Conservation (phyloP, 2,888 invertebrate genomes). For the Eristalis intricaria region DNA sequence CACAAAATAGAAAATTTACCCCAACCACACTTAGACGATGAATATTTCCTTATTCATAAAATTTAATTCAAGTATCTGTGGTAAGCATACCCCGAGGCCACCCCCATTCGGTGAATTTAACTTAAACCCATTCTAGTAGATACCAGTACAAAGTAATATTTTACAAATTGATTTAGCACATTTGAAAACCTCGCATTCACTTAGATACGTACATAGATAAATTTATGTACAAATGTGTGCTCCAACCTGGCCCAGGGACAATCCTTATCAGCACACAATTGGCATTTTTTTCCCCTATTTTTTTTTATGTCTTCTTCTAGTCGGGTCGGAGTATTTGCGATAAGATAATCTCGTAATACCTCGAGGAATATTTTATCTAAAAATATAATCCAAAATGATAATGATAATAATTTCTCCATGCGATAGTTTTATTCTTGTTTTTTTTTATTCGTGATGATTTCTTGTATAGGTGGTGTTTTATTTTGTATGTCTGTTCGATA, state of each 20-base stretch:
- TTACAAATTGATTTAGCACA: constrained; percentile 47
- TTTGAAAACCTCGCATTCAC: constrained; percentile 39
- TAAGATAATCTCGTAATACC: constrained; percentile 66
- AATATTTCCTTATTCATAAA: constrained; percentile 11
- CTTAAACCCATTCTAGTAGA: constrained; percentile 9
- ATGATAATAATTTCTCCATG: constrained; percentile 63
- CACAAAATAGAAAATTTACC: not conserved
- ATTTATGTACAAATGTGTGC: not conserved
- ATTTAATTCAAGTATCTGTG: not conserved
- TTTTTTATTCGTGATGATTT: constrained; percentile 8
- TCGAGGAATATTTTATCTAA: constrained; percentile 63
- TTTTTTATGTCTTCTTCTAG: constrained; percentile 1
- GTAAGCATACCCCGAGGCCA: too few relatives aligned
- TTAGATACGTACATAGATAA: constrained; percentile 64
- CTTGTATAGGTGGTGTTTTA: not conserved
- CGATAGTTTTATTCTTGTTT: not conserved
- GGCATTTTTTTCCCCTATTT: constrained; percentile 33
- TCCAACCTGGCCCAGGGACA: constrained; percentile 43
- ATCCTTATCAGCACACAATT: constrained; percentile 60
- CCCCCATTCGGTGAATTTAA: not conserved
- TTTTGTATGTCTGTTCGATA: not conserved
- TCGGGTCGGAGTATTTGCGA: constrained; percentile 40
- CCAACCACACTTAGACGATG: not conserved
- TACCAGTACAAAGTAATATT: constrained; percentile 25
- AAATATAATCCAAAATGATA: constrained; percentile 69